Evolutionary conservation across 2,888 invertebrate genomes (phyloP), one percentile per base, ranked within the genome.

Genomic region (Crematogaster levior): DNA sequence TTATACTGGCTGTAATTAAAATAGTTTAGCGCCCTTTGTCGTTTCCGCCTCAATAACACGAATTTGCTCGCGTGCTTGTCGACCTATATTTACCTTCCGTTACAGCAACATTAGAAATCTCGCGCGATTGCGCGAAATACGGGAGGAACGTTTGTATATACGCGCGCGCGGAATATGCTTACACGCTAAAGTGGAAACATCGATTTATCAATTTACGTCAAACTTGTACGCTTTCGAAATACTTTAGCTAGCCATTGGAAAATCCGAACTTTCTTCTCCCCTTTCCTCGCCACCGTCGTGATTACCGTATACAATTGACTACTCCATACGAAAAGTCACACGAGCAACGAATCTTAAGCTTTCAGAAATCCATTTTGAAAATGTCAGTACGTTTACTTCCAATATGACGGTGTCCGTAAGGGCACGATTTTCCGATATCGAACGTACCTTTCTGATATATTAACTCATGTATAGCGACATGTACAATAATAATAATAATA

Each of bases 201-300:
- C 77, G 77, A 79, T 79, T 68, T 77, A 77, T 68, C 68, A 68
- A 68, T 43, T 53, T 77, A 68, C 48, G 68, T 68, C 66, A 63
- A 66, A 66, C 43, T 77, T 30, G 21, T 12, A n/a, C 30, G 53
- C 43, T 77, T 43, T 18, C 30, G 53, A 56, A n/a, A 68, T 66
- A 77, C 53, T 77, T 56, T 43, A 24, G 53, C 40, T 43, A 30
- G 53, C 30, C 68, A 30, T 66, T 27, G 51, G 53, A 56, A 77
- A 66, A 68, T 66, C 53, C 51, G 27, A 37, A 40, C 65, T 53
- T 53, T 53, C n/a, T 51, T 53, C n/a, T 18, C 5, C n/a, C 12
- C 7, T 21, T 7, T 24, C 34, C 37, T 10, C 40, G n/a, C 12
- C 24, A 10, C 30, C 12, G 7, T 21, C 68, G 46, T 77, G 68